Conservation (phyloP, 2,797 vertebrate species). For the Danio jaintianensis region DNA sequence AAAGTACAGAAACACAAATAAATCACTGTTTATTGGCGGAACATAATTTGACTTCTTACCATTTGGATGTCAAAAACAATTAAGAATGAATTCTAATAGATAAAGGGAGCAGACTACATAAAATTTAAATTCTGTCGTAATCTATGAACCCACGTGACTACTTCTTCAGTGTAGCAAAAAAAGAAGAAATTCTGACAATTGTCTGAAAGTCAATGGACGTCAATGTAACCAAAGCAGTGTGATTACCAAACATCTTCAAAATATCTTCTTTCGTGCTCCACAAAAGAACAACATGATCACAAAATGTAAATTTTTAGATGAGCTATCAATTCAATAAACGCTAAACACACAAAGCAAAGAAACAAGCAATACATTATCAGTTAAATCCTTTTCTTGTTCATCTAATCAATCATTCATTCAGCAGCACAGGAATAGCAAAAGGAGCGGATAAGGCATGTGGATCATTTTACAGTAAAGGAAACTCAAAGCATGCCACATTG, state of each 20-base stretch:
- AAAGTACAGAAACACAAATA: not conserved
- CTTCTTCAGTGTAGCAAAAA: too few relatives aligned
- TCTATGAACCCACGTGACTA: not conserved
- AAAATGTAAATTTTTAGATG: not conserved
- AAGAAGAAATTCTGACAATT: not conserved
- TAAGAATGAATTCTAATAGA: not conserved
- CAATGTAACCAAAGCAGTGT: not conserved
- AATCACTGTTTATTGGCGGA: not conserved
- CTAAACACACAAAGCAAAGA: not conserved
- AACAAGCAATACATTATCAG: not conserved
- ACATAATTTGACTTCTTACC: not conserved
- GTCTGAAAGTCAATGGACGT: not conserved
- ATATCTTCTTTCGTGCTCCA: not conserved
- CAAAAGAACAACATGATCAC: not conserved
- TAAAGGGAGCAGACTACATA: not conserved
- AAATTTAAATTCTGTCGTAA: not conserved
- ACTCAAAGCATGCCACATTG: constrained; percentile 11
- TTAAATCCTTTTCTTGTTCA: not conserved
- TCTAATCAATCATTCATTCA: constrained; percentile 1
- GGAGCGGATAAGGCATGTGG: constrained; percentile 15
- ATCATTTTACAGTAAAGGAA: not conserved
- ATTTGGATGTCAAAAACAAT: not conserved
- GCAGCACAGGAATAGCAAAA: not conserved
- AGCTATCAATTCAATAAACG: not conserved
- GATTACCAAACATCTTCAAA: not conserved